Evolutionary conservation across 2,797 vertebrate species (phyloP).

Genomic region (Emydoidea blandingii): DNA sequence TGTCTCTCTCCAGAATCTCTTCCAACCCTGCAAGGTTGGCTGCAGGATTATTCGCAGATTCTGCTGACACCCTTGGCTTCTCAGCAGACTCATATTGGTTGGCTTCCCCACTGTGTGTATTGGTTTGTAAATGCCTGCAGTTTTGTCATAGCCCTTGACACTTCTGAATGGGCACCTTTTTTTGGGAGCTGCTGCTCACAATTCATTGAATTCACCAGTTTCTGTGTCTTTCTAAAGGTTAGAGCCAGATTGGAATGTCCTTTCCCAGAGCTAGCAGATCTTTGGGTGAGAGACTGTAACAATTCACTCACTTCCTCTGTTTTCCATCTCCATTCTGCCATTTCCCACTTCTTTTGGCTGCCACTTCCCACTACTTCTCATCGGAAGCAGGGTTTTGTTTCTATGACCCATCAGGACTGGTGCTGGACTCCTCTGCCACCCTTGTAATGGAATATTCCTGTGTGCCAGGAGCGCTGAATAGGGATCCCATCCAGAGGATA

Average conservation of each 20-base stretch:
- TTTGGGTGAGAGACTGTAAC: neutral
- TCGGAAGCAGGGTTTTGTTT: neutral
- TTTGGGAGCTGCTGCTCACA: neutral
- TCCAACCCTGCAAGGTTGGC: neutral
- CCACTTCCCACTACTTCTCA: neutral
- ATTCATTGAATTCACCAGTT: neutral
- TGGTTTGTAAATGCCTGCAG: neutral
- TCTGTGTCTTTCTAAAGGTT: fast-evolving
- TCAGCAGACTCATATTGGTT: neutral
- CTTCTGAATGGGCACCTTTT: neutral
- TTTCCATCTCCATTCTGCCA: neutral
- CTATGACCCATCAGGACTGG: neutral
- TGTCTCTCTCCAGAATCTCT: neutral
- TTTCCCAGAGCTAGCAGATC: neutral
- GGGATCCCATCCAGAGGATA: neutral
- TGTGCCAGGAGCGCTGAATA: neutral
- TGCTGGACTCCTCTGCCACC: neutral
- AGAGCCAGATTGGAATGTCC: neutral
- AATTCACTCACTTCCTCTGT: neutral
- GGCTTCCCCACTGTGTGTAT: neutral
- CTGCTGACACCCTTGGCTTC: neutral
- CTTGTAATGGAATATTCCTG: neutral
- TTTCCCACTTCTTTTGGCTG: neutral
- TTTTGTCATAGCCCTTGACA: neutral
- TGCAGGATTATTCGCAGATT: neutral